Base-by-base conservation (phyloP, 2,797 vertebrate genomes). In the Synaphobranchus kaupii region DNA sequence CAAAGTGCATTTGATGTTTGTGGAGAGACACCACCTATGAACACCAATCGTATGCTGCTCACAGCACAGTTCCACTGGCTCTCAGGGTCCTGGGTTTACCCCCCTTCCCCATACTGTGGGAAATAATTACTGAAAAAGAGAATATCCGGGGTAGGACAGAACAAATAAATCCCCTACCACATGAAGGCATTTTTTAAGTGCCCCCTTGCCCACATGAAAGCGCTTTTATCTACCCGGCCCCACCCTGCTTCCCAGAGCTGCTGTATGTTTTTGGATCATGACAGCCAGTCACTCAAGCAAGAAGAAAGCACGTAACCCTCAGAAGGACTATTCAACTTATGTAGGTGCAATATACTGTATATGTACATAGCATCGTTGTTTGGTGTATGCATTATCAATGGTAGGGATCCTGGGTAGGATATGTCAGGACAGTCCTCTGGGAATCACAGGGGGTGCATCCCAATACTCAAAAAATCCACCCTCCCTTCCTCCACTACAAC, bases 111-210 rank as follows among this genome's bases (percentile, higher is more conserved):
- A 3, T 76, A 31, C 71, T 39, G 71, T 34, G 71, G 71, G 71
- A 34, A 76, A 39, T 15, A 76, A 76, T 76, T 76, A 76, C 71
- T 15, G 28, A 39, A 76, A 76, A 31, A 76, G 31, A 20, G 31
- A 39, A 76, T 34, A 76, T 76, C 34, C 71, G 13, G 71, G 71
- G 7, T 15, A 76, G 6, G 71, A 34, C 71, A 76, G 71, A 76
- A 76, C 71, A 76, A 76, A 76, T 76, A 34, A 76, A 76, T 76
- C 71, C 71, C 71, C 71, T n/a, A 76, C 71, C 71, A 76, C 71
- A 76, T 76, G 34, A 76, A 76, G 34, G 71, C n/a, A 25, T 8
- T 28, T 68, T 28, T 34, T 34, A 76, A 76, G 6, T 68, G n/a
- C 25, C 25, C n/a, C n/a, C 63, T 4, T 39, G 10, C 71, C 71